These are phyloP conservation scores for Xiphorhynchus elegans DNA, from an alignment of 2,113 vertebrate species.

Conservation along the genomic window DNA sequence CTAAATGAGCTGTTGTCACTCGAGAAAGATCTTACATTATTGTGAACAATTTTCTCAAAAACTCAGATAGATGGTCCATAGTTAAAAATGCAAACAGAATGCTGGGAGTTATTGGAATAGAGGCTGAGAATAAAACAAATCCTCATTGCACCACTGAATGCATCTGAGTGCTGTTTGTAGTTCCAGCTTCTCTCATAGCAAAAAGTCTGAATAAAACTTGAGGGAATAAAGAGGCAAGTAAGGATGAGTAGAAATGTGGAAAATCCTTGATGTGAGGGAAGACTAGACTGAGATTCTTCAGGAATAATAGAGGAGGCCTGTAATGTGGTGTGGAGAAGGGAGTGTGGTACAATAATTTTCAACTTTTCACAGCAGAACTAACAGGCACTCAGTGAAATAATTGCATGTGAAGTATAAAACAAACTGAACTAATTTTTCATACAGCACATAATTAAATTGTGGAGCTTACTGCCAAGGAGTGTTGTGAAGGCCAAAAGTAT, in stretches of 20 bases:
- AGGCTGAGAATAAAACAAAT: neutral
- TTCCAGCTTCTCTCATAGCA: neutral
- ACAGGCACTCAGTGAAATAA: constrained; percentile 27
- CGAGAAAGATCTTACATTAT: neutral
- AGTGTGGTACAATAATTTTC: neutral
- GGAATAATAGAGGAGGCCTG: neutral
- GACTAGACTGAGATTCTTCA: neutral
- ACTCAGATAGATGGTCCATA: neutral
- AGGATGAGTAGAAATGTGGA: neutral
- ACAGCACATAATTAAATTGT: constrained; percentile 38
- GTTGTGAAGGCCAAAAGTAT: constrained; percentile 45
- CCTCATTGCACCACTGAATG: neutral
- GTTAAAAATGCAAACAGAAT: neutral
- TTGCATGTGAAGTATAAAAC: constrained; percentile 43
- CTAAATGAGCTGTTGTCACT: neutral
- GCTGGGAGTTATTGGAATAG: neutral
- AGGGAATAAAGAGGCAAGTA: neutral
- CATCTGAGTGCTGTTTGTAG: neutral
- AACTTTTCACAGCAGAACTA: neutral
- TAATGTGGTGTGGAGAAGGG: neutral
- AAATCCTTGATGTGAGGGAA: neutral
- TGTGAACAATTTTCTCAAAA: neutral
- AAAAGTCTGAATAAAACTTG: neutral
- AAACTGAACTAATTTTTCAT: constrained; percentile 56
- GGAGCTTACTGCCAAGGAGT: constrained; percentile 24